These are phyloP conservation scores for Proctacanthus coquilletti DNA, from an alignment of 1,140 invertebrate genomes.

Conservation along the genomic window DNA sequence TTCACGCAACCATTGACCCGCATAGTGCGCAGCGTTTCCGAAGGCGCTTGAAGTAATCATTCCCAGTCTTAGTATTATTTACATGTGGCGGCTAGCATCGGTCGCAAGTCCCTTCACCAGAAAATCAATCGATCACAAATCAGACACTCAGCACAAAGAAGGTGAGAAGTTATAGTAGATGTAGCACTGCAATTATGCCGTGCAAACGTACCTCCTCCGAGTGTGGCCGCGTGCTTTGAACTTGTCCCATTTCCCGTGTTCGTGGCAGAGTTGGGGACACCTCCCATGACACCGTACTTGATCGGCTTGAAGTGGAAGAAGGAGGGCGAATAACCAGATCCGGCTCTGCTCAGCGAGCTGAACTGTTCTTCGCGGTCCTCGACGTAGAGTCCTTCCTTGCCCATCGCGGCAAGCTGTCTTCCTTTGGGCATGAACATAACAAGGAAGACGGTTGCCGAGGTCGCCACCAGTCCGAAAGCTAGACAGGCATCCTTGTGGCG, in stretches of 20 bases:
- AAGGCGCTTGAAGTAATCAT: too few species aligned
- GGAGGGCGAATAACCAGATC: conserved; percentile 70
- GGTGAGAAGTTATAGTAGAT: too few species aligned
- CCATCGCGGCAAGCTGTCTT: conserved; percentile 76
- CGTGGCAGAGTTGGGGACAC: conserved; percentile 23
- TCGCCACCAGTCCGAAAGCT: conserved; percentile 70
- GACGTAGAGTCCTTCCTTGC: conserved; percentile 61
- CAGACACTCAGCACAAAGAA: too few species aligned
- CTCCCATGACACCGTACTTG: conserved; percentile 48
- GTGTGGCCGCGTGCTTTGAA: conserved; percentile 35
- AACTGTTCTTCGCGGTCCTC: conserved; percentile 62
- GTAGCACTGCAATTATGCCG: too few species aligned
- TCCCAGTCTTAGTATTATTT: too few species aligned
- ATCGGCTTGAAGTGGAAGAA: conserved; percentile 84
- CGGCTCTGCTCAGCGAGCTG: conserved; percentile 58
- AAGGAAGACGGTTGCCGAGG: conserved; percentile 68
- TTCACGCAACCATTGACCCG: too few species aligned
- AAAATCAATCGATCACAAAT: too few species aligned
- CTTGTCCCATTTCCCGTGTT: conserved; percentile 25
- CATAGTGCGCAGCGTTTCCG: too few species aligned
- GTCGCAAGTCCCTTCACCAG: too few species aligned
- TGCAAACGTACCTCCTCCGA: conserved; percentile 45
- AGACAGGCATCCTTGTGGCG: conserved; percentile 71
- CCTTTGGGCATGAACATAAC: conserved; percentile 91
- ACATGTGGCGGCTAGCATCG: too few species aligned